Base-by-base conservation (phyloP, 2,797 vertebrate genomes). In the Smutsia temminckii region DNA sequence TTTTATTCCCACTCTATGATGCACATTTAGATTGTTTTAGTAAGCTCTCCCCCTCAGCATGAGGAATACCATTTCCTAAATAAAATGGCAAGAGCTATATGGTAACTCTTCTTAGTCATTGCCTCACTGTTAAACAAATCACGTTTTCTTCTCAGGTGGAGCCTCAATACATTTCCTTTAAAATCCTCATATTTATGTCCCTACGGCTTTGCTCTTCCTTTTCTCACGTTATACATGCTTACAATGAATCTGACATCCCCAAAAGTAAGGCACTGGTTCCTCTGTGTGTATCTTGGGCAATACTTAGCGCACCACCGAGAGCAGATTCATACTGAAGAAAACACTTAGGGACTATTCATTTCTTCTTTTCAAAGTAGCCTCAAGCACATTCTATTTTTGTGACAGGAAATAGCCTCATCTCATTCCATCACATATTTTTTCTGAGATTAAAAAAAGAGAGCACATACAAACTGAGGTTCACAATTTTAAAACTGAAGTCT, bases 401-500 rank as follows among this genome's bases (percentile, higher is more conserved):
- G 32, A 78, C 32, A 80, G 85, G 68, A 91, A 96, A 90, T 53
- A 80, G n/a, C 17, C 34, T 71, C 46, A 85, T 74, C 17, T 71
- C 42, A 88, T 63, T 69, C 74, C 13, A 46, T 93, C 64, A 57
- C 55, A 85, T 79, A 34, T 80, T 79, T 95, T 87, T 93, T 78
- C 27, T 61, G 25, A 87, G 68, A 90, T 91, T 23, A 34, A 71
- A 84, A 42, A 68, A 81, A 91, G 61, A 27, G 25, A 77, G 46
- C 51, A 46, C 46, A 71, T 34, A 63, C n/a, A 83, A 94, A 92
- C 17, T 12, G 18, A 83, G 25, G 51, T 7, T 37, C 51, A 93
- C 81, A 49, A 68, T 86, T 91, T 88, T 42, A 79, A 79, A 90
- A 46, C 46, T 75, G 72, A 95, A 95, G 21, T 37, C 63, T 53